Percentiles rank a stretch among this genome's conserved stretches.
These are phyloP conservation scores for Micronisus gabar DNA, from an alignment of 2,113 vertebrate species.

Conservation along the genomic window DNA sequence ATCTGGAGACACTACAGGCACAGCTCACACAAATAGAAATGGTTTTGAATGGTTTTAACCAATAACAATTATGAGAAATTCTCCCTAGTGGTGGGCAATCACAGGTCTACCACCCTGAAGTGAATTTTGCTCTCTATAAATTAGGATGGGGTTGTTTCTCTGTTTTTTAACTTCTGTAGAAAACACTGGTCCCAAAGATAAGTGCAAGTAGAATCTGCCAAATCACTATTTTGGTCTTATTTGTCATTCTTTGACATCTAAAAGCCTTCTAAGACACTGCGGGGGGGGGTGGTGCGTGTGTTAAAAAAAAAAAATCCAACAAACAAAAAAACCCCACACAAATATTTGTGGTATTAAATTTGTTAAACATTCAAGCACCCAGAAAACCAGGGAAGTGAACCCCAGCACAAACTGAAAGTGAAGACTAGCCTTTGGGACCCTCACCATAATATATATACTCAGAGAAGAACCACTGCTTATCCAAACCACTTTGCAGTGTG, in stretches of 20 bases:
- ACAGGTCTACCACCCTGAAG: not conserved
- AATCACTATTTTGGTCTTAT: not conserved
- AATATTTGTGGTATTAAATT: not conserved
- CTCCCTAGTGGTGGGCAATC: not conserved
- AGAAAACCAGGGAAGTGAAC: not conserved
- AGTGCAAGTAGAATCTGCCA: not conserved
- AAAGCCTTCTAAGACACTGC: not conserved
- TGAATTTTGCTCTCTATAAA: not conserved
- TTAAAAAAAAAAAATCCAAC: not conserved
- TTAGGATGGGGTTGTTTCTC: not conserved
- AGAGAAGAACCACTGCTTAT: not conserved
- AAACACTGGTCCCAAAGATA: not conserved
- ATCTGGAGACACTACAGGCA: not conserved
- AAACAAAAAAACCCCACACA: fast-evolving
- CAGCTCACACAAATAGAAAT: not conserved
- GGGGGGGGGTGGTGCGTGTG: fast-evolving
- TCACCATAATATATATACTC: not conserved
- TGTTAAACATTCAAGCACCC: not conserved
- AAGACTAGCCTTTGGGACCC: not conserved
- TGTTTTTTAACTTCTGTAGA: not conserved
- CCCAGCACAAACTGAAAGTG: not conserved
- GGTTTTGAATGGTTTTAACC: not conserved
- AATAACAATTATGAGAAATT: not conserved
- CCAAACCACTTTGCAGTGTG: not conserved
- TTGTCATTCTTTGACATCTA: not conserved